Evolutionary conservation across 2,888 invertebrate genomes (phyloP).

Genomic region (Cerceris rybyensis): DNA sequence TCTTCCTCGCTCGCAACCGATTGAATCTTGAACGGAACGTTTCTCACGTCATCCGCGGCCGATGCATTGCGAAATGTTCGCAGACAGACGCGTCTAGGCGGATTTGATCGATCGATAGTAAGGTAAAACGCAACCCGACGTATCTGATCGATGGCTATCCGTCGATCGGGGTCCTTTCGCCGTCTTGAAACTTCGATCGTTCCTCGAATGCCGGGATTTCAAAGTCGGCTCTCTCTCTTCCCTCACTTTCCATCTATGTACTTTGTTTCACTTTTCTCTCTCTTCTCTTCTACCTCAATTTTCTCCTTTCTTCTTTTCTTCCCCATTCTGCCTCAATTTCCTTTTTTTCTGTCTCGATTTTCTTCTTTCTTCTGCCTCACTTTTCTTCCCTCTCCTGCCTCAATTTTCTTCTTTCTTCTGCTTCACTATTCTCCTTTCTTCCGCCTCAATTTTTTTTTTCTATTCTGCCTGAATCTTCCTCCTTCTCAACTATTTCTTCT

Average conservation of each 20-base stretch:
- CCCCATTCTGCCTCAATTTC: too few relatives aligned
- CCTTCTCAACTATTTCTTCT: too few relatives aligned
- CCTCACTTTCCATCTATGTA: background rate
- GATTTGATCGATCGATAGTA: conserved; percentile 47
- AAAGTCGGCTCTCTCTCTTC: background rate
- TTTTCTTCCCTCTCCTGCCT: too few relatives aligned
- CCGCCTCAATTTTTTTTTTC: too few relatives aligned
- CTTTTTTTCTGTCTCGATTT: too few relatives aligned
- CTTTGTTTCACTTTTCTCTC: too few relatives aligned
- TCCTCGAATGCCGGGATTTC: conserved; percentile 11
- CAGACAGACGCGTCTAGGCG: conserved; percentile 50
- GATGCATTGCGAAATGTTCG: conserved; percentile 49
- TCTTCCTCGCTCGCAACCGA: conserved; percentile 23
- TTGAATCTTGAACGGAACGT: conserved; percentile 16
- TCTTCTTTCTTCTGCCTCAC: too few relatives aligned
- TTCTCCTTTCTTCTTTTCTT: too few relatives aligned
- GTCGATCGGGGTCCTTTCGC: conserved; percentile 21
- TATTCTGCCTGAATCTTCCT: too few relatives aligned
- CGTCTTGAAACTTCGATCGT: conserved; percentile 14
- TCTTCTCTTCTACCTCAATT: too few relatives aligned
- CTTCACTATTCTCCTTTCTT: too few relatives aligned
- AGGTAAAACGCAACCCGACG: conserved; percentile 38
- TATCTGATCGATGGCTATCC: conserved; percentile 50
- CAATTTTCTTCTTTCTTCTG: too few relatives aligned
- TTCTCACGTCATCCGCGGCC: conserved; percentile 31